Percentiles rank a stretch among this genome's conserved stretches.
Conservation (phyloP, 2,797 vertebrate species). For the Benthosema pterotum region DNA sequence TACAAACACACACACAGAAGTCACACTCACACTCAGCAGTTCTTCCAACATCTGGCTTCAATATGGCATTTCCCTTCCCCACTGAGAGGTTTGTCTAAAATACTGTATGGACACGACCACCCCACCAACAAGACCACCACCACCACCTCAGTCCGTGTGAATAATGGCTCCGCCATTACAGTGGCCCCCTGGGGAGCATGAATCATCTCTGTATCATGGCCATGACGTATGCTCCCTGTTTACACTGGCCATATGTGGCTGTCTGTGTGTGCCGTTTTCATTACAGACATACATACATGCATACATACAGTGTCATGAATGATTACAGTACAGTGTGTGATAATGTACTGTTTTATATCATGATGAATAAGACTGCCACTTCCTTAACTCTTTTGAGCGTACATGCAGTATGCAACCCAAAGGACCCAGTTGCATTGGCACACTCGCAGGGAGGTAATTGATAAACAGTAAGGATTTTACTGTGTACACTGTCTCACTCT, state of each 20-base stretch:
- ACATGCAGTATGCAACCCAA: background rate
- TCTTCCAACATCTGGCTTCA: conserved; percentile 64
- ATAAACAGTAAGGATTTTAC: no score
- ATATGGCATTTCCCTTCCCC: conserved; percentile 42
- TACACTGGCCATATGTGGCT: conserved; percentile 56
- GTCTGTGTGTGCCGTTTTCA: conserved; percentile 46
- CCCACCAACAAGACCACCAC: conserved; percentile 26
- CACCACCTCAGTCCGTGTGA: conserved; percentile 47
- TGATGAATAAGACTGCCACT: background rate
- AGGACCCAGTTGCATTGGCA: no score
- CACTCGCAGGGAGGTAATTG: no score
- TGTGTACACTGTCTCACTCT: background rate
- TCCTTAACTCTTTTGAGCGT: background rate
- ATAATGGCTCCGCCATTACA: conserved; percentile 60
- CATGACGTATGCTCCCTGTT: background rate
- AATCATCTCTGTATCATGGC: conserved; percentile 61
- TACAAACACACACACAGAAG: conserved; percentile 9
- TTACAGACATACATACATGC: conserved; percentile 1
- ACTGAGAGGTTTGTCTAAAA: conserved; percentile 39
- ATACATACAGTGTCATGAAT: no score
- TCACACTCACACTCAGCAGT: conserved; percentile 26
- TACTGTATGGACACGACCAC: conserved; percentile 19
- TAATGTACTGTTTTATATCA: conserved; percentile 4
- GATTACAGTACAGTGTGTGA: conserved; percentile 14
- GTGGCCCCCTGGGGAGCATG: conserved; percentile 54